phyloP scores from a whole-genome alignment of 2,113 vertebrate species.

The Zeus faber region DNA sequence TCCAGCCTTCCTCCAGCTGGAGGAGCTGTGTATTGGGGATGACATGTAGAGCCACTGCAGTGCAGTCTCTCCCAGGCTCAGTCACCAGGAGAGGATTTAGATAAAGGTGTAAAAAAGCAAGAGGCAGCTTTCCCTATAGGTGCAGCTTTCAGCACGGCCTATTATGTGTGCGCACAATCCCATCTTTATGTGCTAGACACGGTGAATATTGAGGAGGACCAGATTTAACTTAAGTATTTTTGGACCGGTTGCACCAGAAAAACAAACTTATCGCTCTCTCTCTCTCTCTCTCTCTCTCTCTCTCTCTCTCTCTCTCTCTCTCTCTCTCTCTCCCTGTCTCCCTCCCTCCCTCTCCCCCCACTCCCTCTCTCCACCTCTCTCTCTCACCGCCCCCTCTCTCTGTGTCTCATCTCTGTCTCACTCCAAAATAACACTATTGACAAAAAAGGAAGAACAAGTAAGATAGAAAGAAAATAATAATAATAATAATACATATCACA shows the following conservation, averaged over 20 bases:
- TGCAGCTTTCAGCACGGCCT: constrained; percentile 37
- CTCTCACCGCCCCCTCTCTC: too few relatives aligned
- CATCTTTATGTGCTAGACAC: constrained; percentile 14
- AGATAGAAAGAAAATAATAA: too few relatives aligned
- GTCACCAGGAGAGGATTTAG: constrained; percentile 57
- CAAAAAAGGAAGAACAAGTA: too few relatives aligned
- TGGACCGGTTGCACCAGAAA: constrained; percentile 27
- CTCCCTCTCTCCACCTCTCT: background rate
- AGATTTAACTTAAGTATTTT: constrained; percentile 12
- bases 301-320: background rate
- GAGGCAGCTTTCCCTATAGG: constrained; percentile 43
- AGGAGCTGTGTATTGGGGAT: constrained; percentile 38
- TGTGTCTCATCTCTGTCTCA: too few relatives aligned
- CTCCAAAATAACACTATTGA: too few relatives aligned
- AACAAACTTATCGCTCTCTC: constrained; percentile 25
- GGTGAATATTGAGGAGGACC: constrained; percentile 9
- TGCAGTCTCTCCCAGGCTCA: constrained; percentile 61
- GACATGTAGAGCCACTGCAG: constrained; percentile 66
- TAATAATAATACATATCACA: too few relatives aligned
- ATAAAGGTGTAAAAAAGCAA: constrained; percentile 63
- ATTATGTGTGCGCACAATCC: constrained; percentile 38
- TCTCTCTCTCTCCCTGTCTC: background rate
- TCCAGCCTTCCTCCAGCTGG: too few relatives aligned
- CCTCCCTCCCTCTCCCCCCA: background rate
- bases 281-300: constrained; percentile 1